Evolutionary conservation across 2,797 vertebrate genomes (phyloP).

Genomic region (Tragopan temminckii): DNA sequence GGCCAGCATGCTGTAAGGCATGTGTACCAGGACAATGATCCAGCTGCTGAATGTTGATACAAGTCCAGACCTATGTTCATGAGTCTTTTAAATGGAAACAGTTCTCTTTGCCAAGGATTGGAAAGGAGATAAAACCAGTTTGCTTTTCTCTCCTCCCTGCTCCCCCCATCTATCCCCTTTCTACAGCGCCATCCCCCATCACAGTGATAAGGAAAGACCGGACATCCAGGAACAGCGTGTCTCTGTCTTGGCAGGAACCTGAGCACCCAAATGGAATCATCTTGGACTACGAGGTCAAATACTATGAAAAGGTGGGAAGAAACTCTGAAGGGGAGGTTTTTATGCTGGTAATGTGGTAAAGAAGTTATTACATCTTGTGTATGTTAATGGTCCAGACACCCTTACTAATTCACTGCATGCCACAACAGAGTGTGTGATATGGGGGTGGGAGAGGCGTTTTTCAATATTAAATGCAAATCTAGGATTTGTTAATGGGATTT

Average conservation of each 20-base stretch:
- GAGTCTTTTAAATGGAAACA: slow-evolving; percentile 70
- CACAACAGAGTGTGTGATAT: not conserved
- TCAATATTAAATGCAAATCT: too few relatives aligned
- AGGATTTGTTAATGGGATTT: too few relatives aligned
- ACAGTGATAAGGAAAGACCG: slow-evolving; percentile 93
- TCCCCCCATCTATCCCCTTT: slow-evolving; percentile 14
- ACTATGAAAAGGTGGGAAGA: slow-evolving; percentile 97
- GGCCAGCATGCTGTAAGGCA: slow-evolving; percentile 46
- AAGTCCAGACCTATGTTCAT: slow-evolving; percentile 65
- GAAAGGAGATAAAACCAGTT: slow-evolving; percentile 53
- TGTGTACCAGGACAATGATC: slow-evolving; percentile 66
- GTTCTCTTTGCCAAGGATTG: slow-evolving; percentile 56
- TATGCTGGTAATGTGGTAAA: not conserved
- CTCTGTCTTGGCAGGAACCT: slow-evolving; percentile 96
- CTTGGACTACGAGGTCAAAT: slow-evolving; percentile 99
- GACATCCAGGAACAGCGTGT: slow-evolving; percentile 94
- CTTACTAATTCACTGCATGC: not conserved
- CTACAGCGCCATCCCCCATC: slow-evolving; percentile 93
- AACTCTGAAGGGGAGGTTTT: not conserved
- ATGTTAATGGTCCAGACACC: not conserved
- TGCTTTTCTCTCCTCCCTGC: slow-evolving; percentile 50
- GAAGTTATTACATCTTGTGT: not conserved
- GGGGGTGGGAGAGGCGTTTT: too few relatives aligned
- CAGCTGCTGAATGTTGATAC: slow-evolving; percentile 75
- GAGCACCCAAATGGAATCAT: slow-evolving; percentile 98